Percentiles rank a stretch among this genome's conserved stretches.
These are phyloP conservation scores for Abrostola triplasia DNA, from an alignment of 2,888 invertebrate genomes.

Conservation along the genomic window DNA sequence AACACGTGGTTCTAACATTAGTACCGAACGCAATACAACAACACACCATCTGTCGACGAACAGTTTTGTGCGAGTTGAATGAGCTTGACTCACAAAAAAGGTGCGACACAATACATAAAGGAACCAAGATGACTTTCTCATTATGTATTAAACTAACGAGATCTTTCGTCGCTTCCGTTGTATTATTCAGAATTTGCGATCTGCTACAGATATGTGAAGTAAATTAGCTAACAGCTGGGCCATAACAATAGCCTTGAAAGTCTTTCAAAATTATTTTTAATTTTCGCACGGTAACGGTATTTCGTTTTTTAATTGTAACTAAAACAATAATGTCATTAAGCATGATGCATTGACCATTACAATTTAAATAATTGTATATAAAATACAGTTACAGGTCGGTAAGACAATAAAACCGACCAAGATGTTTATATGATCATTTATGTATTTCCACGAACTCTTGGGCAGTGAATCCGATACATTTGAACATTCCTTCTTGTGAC, in stretches of 20 bases:
- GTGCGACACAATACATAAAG: constrained; percentile 24
- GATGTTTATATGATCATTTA: constrained; percentile 19
- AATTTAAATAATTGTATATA: constrained; percentile 3
- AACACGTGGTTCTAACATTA: constrained; percentile 3
- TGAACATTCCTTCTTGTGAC: constrained; percentile 23
- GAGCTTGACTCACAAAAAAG: constrained; percentile 21
- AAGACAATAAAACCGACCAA: constrained; percentile 8
- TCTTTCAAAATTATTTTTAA: constrained; percentile 31
- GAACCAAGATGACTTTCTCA: constrained; percentile 42
- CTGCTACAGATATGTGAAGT: constrained; percentile 22
- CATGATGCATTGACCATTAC: constrained; percentile 17
- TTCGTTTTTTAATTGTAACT: constrained; percentile 32
- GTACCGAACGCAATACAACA: constrained; percentile 19
- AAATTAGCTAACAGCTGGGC: constrained; percentile 18
- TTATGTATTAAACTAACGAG: constrained; percentile 18
- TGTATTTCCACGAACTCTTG: constrained; percentile 22
- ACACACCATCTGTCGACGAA: constrained; percentile 39
- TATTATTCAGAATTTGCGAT: constrained; percentile 22
- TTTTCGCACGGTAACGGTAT: constrained; percentile 37
- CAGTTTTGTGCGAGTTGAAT: constrained; percentile 19
- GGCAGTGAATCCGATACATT: constrained; percentile 25
- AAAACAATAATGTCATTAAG: constrained; percentile 36
- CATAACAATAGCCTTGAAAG: constrained; percentile 31
- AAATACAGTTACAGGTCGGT: constrained; percentile 16
- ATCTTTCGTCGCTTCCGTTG: constrained; percentile 32